Conservation (phyloP, 2,113 vertebrate species). For the Dromas ardeola region DNA sequence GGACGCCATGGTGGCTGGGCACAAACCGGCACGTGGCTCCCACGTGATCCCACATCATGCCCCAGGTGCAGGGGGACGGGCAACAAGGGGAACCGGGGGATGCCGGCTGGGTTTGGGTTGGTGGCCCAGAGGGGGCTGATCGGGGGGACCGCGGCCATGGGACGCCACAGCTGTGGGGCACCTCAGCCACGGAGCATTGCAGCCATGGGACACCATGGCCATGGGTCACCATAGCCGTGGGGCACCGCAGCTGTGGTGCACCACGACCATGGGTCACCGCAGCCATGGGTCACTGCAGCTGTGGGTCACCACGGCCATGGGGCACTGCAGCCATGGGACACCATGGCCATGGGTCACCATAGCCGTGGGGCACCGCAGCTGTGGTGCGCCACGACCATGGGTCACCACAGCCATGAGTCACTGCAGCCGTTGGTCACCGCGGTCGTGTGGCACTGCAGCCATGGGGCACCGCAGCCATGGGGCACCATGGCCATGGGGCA, state of each 20-base stretch:
- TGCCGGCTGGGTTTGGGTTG: neutral
- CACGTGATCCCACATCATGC: accelerated
- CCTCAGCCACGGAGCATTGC: accelerated
- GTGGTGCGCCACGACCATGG: too few species aligned
- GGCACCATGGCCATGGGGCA: neutral
- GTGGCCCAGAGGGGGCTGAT: neutral
- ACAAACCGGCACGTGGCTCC: accelerated
- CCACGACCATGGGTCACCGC: neutral
- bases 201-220: accelerated
- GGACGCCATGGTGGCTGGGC: accelerated
- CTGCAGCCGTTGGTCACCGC: too few species aligned
- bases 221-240: neutral
- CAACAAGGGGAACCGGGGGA: accelerated
- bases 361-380: too few species aligned
- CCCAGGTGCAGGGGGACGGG: accelerated
- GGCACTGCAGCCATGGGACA: accelerated
- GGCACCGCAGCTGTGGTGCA: neutral
- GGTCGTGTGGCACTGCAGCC: too few species aligned
- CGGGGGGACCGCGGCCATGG: accelerated
- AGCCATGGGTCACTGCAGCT: too few species aligned
- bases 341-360: accelerated
- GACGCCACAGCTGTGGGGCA: accelerated
- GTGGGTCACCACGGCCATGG: too few species aligned
- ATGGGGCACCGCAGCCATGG: too few species aligned
- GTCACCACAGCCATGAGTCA: neutral